Base-by-base conservation (phyloP, 2,888 invertebrate genomes). In the Eledona agricola region DNA sequence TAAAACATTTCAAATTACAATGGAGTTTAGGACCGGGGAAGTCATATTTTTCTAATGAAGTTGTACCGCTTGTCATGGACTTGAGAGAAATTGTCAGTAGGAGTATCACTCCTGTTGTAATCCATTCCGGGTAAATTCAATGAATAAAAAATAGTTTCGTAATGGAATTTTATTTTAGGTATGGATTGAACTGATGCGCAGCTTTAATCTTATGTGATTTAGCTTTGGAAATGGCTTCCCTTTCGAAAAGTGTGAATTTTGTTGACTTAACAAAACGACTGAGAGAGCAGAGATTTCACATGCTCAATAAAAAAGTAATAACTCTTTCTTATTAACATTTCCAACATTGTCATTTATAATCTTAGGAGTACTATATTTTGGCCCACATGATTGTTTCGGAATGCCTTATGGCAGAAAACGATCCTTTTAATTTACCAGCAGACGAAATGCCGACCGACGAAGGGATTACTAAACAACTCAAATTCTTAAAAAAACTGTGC, bases 111-210 rank as follows among this genome's bases (percentile, higher is more conserved):
- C 37, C 37, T 10, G 15, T 37, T 22, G 2, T 13, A 1, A 13
- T 37, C 4, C 37, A 37, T 23, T 37, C 37, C 4, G 23, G 23
- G 37, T 37, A 19, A 26, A 26, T 11, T n/a, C n/a, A n/a, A n/a
- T n/a, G n/a, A n/a, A n/a, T n/a, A n/a, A 7, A 9, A 7, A 26
- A 26, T 26, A 11, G 11, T 12, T 11, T 2, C 12, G 12, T 11
- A n/a, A n/a, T 35, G 10, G 9, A 11, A 10, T 22, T 11, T 22
- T 3, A 3, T 26, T 40, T 40, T 11, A 40, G 40, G 1, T 40
- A 6, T 28, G 40, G 40, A 4, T 11, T 16, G 2, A 25, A 12
- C 7, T 17, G 40, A 28, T 19, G 17, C 3, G 28, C 17, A 11
- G 11, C 13, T 19, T 11, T 40, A 28, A 40, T 40, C n/a, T 17